Evolutionary conservation across 2,113 vertebrate genomes (phyloP), one percentile per base, ranked within the genome.

Genomic region (Colistium nudipinnis): DNA sequence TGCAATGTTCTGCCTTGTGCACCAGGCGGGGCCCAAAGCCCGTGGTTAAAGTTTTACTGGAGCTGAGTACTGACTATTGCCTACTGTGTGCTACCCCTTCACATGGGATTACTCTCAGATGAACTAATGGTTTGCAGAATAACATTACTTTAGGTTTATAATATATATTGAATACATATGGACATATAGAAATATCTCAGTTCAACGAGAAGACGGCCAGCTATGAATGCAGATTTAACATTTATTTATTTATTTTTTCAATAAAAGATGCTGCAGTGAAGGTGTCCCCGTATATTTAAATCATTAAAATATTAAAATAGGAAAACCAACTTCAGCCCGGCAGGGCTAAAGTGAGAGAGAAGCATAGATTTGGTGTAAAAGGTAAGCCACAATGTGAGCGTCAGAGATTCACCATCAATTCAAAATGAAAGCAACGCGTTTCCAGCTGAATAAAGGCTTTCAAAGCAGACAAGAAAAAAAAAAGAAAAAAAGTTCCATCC

Each of bases 21-120:
- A 65, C 82, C 73, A 90, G 88, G 88, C 57, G 89, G 89, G 38
- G 88, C 74, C 22, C 86, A 64, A 38, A 63, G 52, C 44, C 78
- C 33, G 64, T 11, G 24, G 8, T 36, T 65, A 13, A 27, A 10
- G 27, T 11, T 1, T 22, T 19, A 19, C n/a, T 20, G 38, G 20
- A 1, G 1, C 30, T 7, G 30, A 39, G 31, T 7, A 20, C 4
- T 31, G 20, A 7, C 20, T 24, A 1, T 6, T 20, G n/a, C 9
- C 41, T 9, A 1, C 1, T 25, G n/a, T 41, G 4, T 5, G 4
- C 4, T 7, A 31, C 30, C 4, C 30, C 4, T 7, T 5, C 30
- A 31, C 30, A 31, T 7, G 8, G 4, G 8, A 4, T 5, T 22
- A 3, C 20, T 12, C 59, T 22, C 3, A 7, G 9, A 25, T n/a